Evolutionary conservation across 1,140 invertebrate genomes (phyloP), one percentile per base, ranked within the genome.

Genomic region (Babylonia areolata): DNA sequence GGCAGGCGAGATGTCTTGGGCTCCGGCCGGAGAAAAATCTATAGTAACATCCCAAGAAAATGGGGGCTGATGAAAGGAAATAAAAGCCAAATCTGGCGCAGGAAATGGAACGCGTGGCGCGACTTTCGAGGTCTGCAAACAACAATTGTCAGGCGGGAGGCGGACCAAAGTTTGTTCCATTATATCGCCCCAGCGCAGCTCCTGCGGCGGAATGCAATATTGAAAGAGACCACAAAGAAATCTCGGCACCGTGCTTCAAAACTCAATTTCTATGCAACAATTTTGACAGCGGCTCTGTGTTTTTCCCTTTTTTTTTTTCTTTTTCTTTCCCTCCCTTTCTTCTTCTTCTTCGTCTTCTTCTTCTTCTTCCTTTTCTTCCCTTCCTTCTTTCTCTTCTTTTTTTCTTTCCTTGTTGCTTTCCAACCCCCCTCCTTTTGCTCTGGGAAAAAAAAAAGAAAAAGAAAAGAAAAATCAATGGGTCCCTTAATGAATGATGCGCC

Each of bases 51-150:
- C 85, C 79, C 64, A 84, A 86, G 85, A 86, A 86, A 86, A 86
- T 86, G 85, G 85, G 33, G 80, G 39, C 85, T 86, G 85, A 86
- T 86, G 85, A 86, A 86, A 86, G 85, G 85, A 83, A 86, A 86
- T 86, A 86, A 86, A 86, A 83, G 85, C 85, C 69, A 82, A 82
- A 86, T 86, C 85, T 86, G 79, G 85, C 81, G 80, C 79, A 86
- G 85, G 85, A 86, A 86, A 86, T 86, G 85, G 85, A 81, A 86
- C 75, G 85, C 80, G 81, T 71, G 80, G 69, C 80, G 71, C 73
- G 85, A 82, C 81, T 82, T 82, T 86, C 85, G 64, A 86, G 80
- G 79, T 77, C 78, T 42, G 85, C 85, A 86, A 86, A 86, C 85
- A 86, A 82, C 85, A 86, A 86, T 86, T 86, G 85, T 86, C 80